Base-by-base conservation (phyloP, 2,888 invertebrate species). In the Drosophila longiperda region DNA sequence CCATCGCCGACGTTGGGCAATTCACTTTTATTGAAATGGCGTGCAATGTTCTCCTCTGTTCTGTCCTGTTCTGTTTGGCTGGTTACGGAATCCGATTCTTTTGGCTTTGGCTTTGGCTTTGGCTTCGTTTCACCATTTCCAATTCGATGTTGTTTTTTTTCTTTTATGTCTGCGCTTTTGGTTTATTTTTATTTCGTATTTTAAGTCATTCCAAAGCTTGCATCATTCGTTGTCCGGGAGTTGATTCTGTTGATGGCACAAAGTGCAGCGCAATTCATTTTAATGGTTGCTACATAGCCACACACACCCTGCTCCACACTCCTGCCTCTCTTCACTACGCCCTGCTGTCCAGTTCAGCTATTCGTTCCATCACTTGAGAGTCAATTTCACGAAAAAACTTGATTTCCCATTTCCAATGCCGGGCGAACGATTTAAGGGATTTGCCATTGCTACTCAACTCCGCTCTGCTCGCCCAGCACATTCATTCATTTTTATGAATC, bases 1-100 rank as follows among this genome's bases (percentile, higher is more conserved):
- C 71, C 68, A 55, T 55, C 67, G 66, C 60, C 73, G 75, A 23
- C 71, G 79, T 82, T 88, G 88, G 86, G 90, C 89, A 91, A 91
- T 91, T 91, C 91, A 91, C 89, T 91, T 91, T 91, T 91, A 91
- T 91, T 91, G 91, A 91, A 91, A 91, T 91, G 90, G 91, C 89
- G 89, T 89, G 84, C 88, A 90, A 89, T 90, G 90, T 83, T 86
- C 55, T 40, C 29, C 1, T 6, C 29, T 26, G 4, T 26, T 40
- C 40, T 38, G 3, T 29, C 38, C 80, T 81, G 79, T 76, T 87
- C 81, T 82, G 77, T 86, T 79, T 65, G 66, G 59, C 78, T 73
- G 76, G 77, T 70, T 75, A 74, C 67, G 75, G 69, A 78, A 55
- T 80, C 75, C 68, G 72, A 78, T 73, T 74, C 81, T 78, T 86